phyloP scores from a whole-genome alignment of 2,888 invertebrate genomes.

The Drosophila infuscata region DNA sequence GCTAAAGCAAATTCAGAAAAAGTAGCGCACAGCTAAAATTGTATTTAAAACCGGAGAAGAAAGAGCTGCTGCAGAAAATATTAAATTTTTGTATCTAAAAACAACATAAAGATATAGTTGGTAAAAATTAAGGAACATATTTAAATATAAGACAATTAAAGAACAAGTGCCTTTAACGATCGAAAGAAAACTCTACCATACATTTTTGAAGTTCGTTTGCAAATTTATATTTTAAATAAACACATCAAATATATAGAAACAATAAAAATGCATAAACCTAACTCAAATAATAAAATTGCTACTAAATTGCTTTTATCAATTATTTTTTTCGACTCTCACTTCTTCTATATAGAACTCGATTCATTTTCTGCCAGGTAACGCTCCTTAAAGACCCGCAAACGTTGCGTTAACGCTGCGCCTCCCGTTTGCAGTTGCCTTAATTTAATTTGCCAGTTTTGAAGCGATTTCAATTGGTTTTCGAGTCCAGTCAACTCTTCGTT shows the following conservation, averaged over 20 bases:
- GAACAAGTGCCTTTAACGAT: no score
- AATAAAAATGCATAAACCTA: neutral
- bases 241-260: neutral
- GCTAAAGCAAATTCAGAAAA: conserved; percentile 6
- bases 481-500: conserved; percentile 14
- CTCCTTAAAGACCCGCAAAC: conserved; percentile 43
- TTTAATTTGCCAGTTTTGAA: conserved; percentile 20
- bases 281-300: neutral
- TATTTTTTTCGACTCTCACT: neutral
- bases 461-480: conserved; percentile 14
- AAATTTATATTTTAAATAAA: neutral
- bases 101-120: no score
- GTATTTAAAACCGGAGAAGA: neutral
- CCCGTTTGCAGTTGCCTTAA: conserved; percentile 27
- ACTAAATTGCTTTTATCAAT: neutral
- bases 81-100: neutral
- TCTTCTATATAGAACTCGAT: neutral
- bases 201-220: neutral
- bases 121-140: neutral
- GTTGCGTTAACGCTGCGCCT: conserved; percentile 23
- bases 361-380: conserved; percentile 30
- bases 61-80: neutral
- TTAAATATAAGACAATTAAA: neutral
- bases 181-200: neutral
- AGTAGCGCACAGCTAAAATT: neutral